These are phyloP conservation scores for Holacanthus passer DNA, from an alignment of 2,113 vertebrate species.

Conservation along the genomic window DNA sequence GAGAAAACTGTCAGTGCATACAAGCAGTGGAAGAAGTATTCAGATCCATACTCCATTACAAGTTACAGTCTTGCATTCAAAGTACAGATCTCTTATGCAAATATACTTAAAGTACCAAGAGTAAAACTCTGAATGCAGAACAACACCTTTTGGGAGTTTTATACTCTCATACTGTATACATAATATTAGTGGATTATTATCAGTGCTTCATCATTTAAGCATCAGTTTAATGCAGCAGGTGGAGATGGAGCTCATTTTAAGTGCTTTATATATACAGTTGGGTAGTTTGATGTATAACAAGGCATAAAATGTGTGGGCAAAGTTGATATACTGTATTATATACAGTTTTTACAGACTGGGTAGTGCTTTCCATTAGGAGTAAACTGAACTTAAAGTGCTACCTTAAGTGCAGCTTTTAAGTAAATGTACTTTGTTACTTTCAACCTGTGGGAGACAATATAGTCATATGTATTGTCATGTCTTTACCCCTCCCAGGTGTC, in stretches of 20 bases:
- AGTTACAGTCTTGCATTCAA: not conserved
- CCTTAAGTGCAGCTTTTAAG: not conserved
- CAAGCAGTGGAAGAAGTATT: not conserved
- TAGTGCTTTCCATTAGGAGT: too few species aligned
- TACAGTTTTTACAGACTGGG: too few species aligned
- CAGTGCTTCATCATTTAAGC: not conserved
- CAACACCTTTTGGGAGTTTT: not conserved
- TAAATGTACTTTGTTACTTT: too few species aligned
- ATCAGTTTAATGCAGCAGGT: not conserved
- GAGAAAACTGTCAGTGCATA: not conserved
- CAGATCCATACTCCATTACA: not conserved
- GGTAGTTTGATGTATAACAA: not conserved
- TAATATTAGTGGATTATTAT: not conserved
- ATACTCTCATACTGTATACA: not conserved
- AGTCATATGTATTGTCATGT: too few species aligned
- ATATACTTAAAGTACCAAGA: not conserved
- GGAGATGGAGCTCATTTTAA: not conserved
- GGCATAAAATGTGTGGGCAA: too few species aligned
- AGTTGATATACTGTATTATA: too few species aligned
- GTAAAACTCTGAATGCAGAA: not conserved
- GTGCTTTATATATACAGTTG: not conserved
- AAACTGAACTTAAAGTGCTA: not conserved
- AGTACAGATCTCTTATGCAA: not conserved
- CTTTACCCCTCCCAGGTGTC: slow-evolving; percentile 31
- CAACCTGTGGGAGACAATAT: not conserved